A percentile compares a stretch with the other conserved stretches of the same genome.
phyloP scores from a whole-genome alignment of 2,797 vertebrate species.

The Acanthurus tractus region DNA sequence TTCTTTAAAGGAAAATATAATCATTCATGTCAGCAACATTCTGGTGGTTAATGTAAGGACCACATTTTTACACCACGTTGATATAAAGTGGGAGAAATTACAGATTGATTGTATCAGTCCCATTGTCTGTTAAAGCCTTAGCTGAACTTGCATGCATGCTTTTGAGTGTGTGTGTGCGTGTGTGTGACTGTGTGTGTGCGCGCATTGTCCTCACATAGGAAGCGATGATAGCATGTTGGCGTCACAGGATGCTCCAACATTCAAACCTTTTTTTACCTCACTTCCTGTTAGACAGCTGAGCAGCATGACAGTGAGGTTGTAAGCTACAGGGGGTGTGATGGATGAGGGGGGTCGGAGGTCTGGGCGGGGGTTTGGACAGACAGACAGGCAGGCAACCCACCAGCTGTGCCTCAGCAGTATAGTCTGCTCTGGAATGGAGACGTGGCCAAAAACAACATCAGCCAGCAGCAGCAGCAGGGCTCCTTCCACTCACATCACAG shows the following conservation, averaged over 20 bases:
- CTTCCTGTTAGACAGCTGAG: slow-evolving; percentile 71
- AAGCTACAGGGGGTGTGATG: slow-evolving; percentile 45
- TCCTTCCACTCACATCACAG: slow-evolving; percentile 77
- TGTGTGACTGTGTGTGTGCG: slow-evolving; percentile 4
- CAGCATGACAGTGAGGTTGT: neutral
- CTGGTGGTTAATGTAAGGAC: slow-evolving; percentile 26
- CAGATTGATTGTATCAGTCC: slow-evolving; percentile 25
- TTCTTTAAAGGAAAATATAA: slow-evolving; percentile 23
- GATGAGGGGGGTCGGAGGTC: neutral
- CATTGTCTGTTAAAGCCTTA: slow-evolving; percentile 45
- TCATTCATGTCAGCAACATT: slow-evolving; percentile 28
- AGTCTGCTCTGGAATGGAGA: slow-evolving; percentile 63
- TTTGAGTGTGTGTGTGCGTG: slow-evolving; percentile 21
- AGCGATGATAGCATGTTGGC: slow-evolving; percentile 46
- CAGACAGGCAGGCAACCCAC: slow-evolving; percentile 48
- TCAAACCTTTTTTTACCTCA: slow-evolving; percentile 59
- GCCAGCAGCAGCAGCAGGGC: slow-evolving; percentile 66
- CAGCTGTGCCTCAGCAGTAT: slow-evolving; percentile 70
- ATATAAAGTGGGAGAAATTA: slow-evolving; percentile 18
- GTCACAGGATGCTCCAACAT: slow-evolving; percentile 70
- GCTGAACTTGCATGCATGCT: slow-evolving; percentile 34
- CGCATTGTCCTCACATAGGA: slow-evolving; percentile 57
- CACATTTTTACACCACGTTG: slow-evolving; percentile 3
- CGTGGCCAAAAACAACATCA: slow-evolving; percentile 77
- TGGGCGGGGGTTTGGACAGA: slow-evolving; percentile 1